phyloP scores from a whole-genome alignment of 2,797 vertebrate genomes.

The Parauchenoglanis punctatus region DNA sequence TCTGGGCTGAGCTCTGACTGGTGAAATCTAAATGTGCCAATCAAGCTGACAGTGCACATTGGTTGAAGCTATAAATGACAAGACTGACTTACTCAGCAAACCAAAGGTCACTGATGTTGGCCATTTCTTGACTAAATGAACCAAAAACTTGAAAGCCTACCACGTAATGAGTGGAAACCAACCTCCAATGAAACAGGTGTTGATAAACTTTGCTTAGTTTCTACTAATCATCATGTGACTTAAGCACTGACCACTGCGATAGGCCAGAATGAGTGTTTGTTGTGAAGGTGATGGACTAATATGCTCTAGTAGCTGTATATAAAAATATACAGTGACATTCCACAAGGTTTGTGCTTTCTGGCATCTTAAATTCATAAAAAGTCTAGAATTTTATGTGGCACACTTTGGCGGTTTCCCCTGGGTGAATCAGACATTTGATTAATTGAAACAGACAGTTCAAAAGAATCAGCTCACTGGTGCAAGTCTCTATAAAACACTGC shows the following conservation, averaged over 20 bases:
- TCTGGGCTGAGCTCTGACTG: neutral
- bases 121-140: neutral
- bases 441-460: neutral
- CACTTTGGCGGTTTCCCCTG: neutral
- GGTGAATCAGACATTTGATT: neutral
- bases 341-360: neutral
- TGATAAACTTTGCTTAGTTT: neutral
- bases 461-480: neutral
- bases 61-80: neutral
- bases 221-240: neutral
- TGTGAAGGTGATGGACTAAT: neutral
- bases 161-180: neutral
- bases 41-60: neutral
- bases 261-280: neutral
- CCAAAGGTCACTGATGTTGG: neutral
- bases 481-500: neutral
- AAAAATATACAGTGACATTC: neutral
- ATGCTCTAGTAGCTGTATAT: neutral
- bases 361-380: neutral
- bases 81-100: neutral
- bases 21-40: neutral
- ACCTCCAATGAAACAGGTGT: neutral
- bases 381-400: neutral
- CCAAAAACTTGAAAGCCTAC: neutral
- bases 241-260: neutral